Evolutionary conservation across 1,140 invertebrate genomes (phyloP).

Genomic region (Cydia amplana): DNA sequence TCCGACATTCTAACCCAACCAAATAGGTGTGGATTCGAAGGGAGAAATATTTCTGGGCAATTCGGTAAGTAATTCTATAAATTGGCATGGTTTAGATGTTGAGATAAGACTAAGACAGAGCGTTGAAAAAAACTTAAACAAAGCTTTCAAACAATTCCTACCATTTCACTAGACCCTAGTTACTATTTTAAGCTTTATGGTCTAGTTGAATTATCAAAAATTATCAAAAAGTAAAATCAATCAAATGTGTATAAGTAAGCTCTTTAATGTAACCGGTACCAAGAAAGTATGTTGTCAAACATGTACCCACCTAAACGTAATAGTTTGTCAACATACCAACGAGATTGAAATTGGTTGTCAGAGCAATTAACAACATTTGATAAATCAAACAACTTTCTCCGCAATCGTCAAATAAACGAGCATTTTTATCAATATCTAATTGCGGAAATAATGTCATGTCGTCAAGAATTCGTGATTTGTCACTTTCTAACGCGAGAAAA

Average conservation of each 20-base stretch:
- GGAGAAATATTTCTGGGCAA: not conserved
- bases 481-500: not conserved
- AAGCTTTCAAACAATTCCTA: too few species aligned
- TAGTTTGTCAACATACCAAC: constrained; percentile 11
- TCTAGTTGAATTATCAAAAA: too few species aligned
- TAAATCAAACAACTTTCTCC: constrained; percentile 25
- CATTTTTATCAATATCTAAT: constrained; percentile 19
- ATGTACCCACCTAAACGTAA: not conserved
- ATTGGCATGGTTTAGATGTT: not conserved
- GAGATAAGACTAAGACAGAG: not conserved
- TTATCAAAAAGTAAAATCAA: too few species aligned
- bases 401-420: not conserved
- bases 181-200: too few species aligned
- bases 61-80: not conserved
- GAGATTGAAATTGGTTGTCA: constrained; percentile 28
- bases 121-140: too few species aligned
- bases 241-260: too few species aligned
- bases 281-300: constrained; percentile 25
- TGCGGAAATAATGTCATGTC: constrained; percentile 21
- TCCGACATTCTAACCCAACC: constrained; percentile 5
- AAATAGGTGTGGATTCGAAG: not conserved
- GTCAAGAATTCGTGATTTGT: not conserved
- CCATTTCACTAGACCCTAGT: too few species aligned
- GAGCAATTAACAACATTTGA: constrained; percentile 26
- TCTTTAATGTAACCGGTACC: not conserved